phyloP scores from a whole-genome alignment of 2,888 invertebrate species.

The Hydraecia micacea region DNA sequence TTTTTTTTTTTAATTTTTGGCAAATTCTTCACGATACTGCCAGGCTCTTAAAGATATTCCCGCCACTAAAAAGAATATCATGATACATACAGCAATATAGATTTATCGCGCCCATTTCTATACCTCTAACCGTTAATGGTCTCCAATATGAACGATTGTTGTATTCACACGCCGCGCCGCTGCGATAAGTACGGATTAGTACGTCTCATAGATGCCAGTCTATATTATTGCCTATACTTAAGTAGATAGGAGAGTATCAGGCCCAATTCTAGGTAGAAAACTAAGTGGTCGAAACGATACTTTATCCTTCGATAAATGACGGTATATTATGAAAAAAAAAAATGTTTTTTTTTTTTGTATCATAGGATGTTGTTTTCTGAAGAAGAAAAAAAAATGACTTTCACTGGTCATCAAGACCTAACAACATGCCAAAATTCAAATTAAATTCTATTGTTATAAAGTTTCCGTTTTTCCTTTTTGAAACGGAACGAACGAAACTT shows the following conservation, averaged over 20 bases:
- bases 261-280: not conserved
- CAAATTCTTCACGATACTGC: not conserved
- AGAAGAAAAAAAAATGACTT: too few species aligned
- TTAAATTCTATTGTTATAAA: too few species aligned
- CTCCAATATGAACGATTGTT: conserved; percentile 32
- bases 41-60: not conserved
- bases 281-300: not conserved
- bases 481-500: too few species aligned
- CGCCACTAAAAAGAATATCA: not conserved
- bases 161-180: conserved; percentile 22
- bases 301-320: not conserved
- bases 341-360: not conserved
- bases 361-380: not conserved
- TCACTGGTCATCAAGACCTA: not conserved
- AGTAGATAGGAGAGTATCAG: not conserved
- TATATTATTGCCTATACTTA: conserved; percentile 20
- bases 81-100: not conserved
- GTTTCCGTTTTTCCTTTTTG: too few species aligned
- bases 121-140: conserved; percentile 18
- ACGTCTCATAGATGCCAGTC: not conserved
- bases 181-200: conserved; percentile 43
- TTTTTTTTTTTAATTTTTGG: too few species aligned
- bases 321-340: conserved; percentile 1
- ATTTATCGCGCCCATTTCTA: conserved; percentile 14
- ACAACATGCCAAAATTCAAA: not conserved